Conservation (phyloP, 2,113 vertebrate species). For the Sinocyclocheilus maitianheensis region DNA sequence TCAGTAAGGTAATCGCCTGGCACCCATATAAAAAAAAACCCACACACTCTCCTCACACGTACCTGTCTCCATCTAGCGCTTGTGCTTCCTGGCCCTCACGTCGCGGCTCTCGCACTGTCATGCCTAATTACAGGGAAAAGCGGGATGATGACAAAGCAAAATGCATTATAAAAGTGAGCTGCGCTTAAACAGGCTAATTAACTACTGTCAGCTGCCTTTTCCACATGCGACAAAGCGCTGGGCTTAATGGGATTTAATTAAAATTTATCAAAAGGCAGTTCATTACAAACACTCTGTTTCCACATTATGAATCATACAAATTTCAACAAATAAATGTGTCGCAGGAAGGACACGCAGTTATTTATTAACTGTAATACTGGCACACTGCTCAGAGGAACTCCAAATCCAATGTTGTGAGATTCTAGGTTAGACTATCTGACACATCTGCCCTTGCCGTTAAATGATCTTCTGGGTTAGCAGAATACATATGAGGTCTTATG, state of each 20-base stretch:
- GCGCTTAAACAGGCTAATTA: constrained; percentile 52
- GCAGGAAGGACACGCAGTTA: background rate
- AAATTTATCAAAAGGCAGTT: constrained; percentile 48
- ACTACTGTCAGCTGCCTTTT: constrained; percentile 43
- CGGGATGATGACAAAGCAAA: constrained; percentile 69
- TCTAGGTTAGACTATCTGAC: constrained; percentile 5
- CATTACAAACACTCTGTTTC: constrained; percentile 49
- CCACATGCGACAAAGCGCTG: constrained; percentile 37
- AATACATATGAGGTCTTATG: background rate
- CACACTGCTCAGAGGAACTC: background rate
- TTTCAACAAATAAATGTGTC: constrained; percentile 49
- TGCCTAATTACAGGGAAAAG: constrained; percentile 74
- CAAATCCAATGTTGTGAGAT: background rate
- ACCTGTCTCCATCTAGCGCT: constrained; percentile 5
- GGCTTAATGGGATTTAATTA: constrained; percentile 47
- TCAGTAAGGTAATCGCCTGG: constrained; percentile 65
- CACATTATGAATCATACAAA: constrained; percentile 45
- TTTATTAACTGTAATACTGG: background rate
- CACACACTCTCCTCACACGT: background rate
- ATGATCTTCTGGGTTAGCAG: background rate
- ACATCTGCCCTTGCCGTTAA: constrained; percentile 4
- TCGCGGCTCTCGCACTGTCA: constrained; percentile 70
- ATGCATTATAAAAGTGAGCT: constrained; percentile 67
- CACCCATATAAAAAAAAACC: constrained; percentile 1
- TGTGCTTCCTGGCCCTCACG: constrained; percentile 35